Evolutionary conservation across 1,140 invertebrate genomes (phyloP), one percentile per base, ranked within the genome.

Genomic region (Teleogryllus occipitalis): DNA sequence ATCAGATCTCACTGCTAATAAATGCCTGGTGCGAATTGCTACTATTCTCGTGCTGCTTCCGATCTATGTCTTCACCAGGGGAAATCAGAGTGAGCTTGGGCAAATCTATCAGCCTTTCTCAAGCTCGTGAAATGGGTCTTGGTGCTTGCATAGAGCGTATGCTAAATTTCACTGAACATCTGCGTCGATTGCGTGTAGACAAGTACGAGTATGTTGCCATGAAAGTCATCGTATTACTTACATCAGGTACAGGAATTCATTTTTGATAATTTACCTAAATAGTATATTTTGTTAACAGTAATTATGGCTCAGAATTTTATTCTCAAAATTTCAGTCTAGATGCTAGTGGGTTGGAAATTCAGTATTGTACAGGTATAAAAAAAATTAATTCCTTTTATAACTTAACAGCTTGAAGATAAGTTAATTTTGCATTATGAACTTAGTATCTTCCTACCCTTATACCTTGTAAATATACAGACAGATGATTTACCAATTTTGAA

Each of bases 21-120:
- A 98, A 98, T 86, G 97, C 96, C 74, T 99, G 97, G 97, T 98
- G 96, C 87, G 97, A 99, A 86, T 87, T 99, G 78, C 86, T 99
- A 80, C 89, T 98, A 48, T 93, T 98, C 84, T 97, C 95, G 22
- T 97, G 95, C 87, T 97, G 95, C 84, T 97, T 95, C 87, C 92
- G 95, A 49, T 96, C 95, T 15, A 94, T 97, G 86, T 90, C 91
- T 76, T 94, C 93, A 49, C 95, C 95, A 0, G 95, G 95, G 46
- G 94, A 96, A 85, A 96, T 97, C 81, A 89, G 94, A 78, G 93
- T 96, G 72, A 92, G 92, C 18, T 88, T 91, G 48, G 92, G 92
- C 18, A 92, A 94, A 81, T 92, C 92, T 77, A 93, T 96, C 80
- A 93, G 92, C 5, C 85, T 96, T 72, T 89, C 92, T 78, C 91